Evolutionary conservation across 2,797 vertebrate species (phyloP).

Genomic region (Anabacerthia variegaticeps): DNA sequence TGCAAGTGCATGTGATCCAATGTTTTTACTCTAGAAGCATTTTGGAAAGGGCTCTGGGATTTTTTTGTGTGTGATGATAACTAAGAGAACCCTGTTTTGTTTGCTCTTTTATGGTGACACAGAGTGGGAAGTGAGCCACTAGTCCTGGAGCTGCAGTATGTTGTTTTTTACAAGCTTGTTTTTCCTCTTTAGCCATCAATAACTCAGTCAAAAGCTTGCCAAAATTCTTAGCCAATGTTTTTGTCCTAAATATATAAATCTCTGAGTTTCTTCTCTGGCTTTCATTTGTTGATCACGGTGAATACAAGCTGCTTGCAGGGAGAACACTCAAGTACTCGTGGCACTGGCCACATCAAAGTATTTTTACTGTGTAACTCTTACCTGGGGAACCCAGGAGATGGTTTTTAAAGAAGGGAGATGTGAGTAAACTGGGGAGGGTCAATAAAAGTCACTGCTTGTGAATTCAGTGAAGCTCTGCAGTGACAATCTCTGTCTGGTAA

Average conservation of each 20-base stretch:
- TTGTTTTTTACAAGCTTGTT: not conserved
- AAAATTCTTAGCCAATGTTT: not conserved
- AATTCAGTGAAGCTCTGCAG: not conserved
- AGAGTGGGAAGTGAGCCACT: conserved; percentile 7
- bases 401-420: not conserved
- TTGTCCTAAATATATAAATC: not conserved
- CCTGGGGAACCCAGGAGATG: not conserved
- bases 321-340: not conserved
- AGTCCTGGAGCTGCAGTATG: not conserved
- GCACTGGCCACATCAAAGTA: not conserved
- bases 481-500: not conserved
- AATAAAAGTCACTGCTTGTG: not conserved
- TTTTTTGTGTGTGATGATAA: conserved; percentile 6
- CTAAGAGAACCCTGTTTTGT: not conserved
- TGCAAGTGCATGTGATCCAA: not conserved
- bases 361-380: not conserved
- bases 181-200: not conserved
- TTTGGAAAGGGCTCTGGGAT: conserved; percentile 2
- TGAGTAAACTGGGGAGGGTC: not conserved
- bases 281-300: not conserved
- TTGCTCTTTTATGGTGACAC: conserved; percentile 1
- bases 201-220: not conserved
- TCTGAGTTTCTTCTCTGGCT: not conserved
- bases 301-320: not conserved
- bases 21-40: not conserved